Base-by-base conservation (phyloP, 2,888 invertebrate genomes). In the Entomobrya proxima region DNA sequence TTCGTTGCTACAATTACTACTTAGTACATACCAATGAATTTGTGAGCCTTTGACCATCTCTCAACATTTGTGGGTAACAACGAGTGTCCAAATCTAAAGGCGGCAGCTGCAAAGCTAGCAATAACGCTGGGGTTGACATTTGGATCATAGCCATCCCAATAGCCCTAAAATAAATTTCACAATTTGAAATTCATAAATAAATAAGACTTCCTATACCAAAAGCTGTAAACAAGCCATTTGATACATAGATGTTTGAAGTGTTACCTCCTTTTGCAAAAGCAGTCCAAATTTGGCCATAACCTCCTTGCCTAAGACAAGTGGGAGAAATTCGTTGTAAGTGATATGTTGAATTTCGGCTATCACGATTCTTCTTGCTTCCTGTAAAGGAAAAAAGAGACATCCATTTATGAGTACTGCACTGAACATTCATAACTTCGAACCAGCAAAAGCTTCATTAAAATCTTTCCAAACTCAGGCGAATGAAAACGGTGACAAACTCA, bases 31-130 rank as follows among this genome's bases (percentile, higher is more conserved):
- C 96, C 96, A 89, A 98, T 97, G 91, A 97, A 97, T 92, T 97
- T 97, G 92, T 98, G 97, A 30, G 96, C 97, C 92, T 97, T 98
- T 80, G 97, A 97, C 97, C 97, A 98, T 91, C 97, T 94, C 92
- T 98, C 97, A 4, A 97, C 96, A 30, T 96, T 96, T 1, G 97
- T 97, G 11, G 97, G 97, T 87, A 98, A 92, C 21, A 98, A 92
- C 0, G 97, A 97, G 91, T 98, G 98, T 0, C 97, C 98, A 90
- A 98, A 97, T 90, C 98, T 94, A 92, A 97, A 98, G 13, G 97
- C 97, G 61, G 97, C 97, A 15, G 97, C 94, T n/a, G 97, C 95
- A 91, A 98, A 97, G 2, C 96, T 95, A 86, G 96, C 97, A 88
- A 97, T 95, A 32, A 97, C 96, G 89, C 96, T 95, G 0, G 97